These are phyloP conservation scores for Micromys minutus DNA, from an alignment of 2,113 vertebrate species.

Conservation along the genomic window DNA sequence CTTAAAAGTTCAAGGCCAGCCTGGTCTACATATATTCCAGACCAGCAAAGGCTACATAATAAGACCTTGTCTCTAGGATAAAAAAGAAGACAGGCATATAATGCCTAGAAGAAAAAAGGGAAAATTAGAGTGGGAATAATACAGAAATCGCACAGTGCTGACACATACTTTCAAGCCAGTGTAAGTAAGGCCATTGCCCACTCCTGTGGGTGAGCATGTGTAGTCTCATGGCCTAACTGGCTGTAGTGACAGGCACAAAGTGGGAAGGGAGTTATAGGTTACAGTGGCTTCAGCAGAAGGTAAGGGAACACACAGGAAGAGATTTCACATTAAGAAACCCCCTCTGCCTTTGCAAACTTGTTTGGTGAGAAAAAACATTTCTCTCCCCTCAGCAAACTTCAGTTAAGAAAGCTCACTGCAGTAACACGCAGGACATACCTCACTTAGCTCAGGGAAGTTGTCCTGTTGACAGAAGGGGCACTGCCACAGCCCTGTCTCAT, in stretches of 20 bases:
- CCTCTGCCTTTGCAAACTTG: neutral
- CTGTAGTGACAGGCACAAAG: neutral
- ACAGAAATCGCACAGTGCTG: neutral
- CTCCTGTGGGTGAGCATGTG: neutral
- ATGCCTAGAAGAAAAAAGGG: neutral
- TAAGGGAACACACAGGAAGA: neutral
- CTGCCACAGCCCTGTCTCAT: constrained; percentile 97
- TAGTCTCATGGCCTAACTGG: neutral
- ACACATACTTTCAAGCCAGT: neutral
- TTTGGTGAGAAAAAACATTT: neutral
- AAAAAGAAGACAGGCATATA: neutral
- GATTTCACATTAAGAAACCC: neutral
- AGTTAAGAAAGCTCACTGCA: neutral
- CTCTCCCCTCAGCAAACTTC: neutral
- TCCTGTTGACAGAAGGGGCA: constrained; percentile 99
- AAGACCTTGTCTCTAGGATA: neutral
- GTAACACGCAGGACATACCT: constrained; percentile 85
- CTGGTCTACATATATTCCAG: neutral
- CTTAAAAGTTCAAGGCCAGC: neutral
- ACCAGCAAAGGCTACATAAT: neutral
- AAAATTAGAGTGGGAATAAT: neutral
- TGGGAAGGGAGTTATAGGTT: neutral
- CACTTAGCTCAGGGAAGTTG: constrained; percentile 98
- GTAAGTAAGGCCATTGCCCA: neutral
- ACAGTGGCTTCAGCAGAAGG: neutral